These are phyloP conservation scores for Hiodon tergisus DNA, from an alignment of 2,113 vertebrate genomes.

Conservation along the genomic window DNA sequence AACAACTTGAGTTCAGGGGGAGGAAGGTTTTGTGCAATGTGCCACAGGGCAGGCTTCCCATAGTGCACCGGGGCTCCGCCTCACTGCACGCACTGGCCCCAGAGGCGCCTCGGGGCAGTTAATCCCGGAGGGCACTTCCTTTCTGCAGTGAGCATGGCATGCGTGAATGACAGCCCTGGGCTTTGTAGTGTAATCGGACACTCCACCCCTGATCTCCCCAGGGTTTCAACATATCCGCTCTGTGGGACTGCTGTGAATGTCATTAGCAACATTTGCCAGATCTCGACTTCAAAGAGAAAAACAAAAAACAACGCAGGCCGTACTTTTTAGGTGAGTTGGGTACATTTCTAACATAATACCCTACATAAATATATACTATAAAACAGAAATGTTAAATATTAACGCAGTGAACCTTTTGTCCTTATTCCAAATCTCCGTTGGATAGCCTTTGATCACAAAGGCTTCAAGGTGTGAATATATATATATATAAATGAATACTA, in stretches of 20 bases:
- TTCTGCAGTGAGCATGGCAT: constrained; percentile 13
- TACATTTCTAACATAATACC: not conserved
- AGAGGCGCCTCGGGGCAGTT: constrained; percentile 13
- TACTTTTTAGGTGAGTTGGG: not conserved
- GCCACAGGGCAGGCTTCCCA: not conserved
- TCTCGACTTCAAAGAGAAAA: constrained; percentile 3
- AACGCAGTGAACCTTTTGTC: not conserved
- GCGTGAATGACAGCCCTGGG: constrained; percentile 45
- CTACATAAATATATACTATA: not conserved
- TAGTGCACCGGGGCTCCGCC: constrained; percentile 9
- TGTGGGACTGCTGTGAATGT: constrained; percentile 9
- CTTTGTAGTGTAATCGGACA: constrained; percentile 31
- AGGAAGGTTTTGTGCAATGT: not conserved
- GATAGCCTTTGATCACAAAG: not conserved
- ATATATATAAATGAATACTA: not conserved
- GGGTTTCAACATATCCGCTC: constrained; percentile 12
- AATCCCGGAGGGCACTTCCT: constrained; percentile 24
- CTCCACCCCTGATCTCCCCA: constrained; percentile 1
- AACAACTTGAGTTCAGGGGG: not conserved
- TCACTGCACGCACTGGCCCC: constrained; percentile 15
- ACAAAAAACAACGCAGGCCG: not conserved
- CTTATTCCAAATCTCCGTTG: not conserved
- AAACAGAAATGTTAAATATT: not conserved
- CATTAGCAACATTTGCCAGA: constrained; percentile 13
- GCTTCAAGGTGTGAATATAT: not conserved